Conservation (phyloP, 2,797 vertebrate genomes). For the Adrianichthys oophorus region DNA sequence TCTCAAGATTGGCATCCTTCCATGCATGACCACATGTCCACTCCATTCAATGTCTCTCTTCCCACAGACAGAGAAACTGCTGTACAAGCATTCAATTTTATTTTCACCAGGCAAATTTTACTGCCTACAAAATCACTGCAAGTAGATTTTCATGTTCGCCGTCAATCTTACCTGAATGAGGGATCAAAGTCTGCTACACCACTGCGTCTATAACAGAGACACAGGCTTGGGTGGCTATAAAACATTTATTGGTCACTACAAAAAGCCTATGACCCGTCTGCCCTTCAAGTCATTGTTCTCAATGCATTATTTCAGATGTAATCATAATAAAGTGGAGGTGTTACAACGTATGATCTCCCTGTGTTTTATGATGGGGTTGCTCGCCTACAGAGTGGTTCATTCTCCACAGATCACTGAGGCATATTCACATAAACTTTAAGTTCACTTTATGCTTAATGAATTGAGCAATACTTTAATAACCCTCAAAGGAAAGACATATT, state of each 20-base stretch:
- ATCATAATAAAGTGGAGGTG: slow-evolving; percentile 38
- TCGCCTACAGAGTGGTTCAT: slow-evolving; percentile 61
- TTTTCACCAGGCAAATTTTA: slow-evolving; percentile 60
- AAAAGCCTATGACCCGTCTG: slow-evolving; percentile 51
- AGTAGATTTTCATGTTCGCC: slow-evolving; percentile 58
- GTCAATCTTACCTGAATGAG: slow-evolving; percentile 45
- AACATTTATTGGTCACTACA: slow-evolving; percentile 43
- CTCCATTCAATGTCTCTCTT: slow-evolving; percentile 45
- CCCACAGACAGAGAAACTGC: slow-evolving; percentile 39
- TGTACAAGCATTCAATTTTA: slow-evolving; percentile 57
- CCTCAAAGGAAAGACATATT: too few species aligned
- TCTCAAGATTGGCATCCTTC: slow-evolving; percentile 55
- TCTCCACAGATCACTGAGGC: slow-evolving; percentile 61
- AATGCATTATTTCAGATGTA: slow-evolving; percentile 25
- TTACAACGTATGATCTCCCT: slow-evolving; percentile 29
- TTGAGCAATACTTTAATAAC: too few species aligned
- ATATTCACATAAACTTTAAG: slow-evolving; percentile 31
- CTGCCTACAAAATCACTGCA: slow-evolving; percentile 50
- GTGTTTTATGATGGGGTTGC: slow-evolving; percentile 49
- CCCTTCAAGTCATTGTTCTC: slow-evolving; percentile 43
- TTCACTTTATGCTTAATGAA: not conserved
- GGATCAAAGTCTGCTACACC: slow-evolving; percentile 9
- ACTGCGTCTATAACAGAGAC: slow-evolving; percentile 5
- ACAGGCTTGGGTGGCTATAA: slow-evolving; percentile 17
- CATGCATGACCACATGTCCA: slow-evolving; percentile 69